These are phyloP conservation scores for Heteromormyrus szaboi DNA, from an alignment of 2,797 vertebrate species.

Conservation along the genomic window DNA sequence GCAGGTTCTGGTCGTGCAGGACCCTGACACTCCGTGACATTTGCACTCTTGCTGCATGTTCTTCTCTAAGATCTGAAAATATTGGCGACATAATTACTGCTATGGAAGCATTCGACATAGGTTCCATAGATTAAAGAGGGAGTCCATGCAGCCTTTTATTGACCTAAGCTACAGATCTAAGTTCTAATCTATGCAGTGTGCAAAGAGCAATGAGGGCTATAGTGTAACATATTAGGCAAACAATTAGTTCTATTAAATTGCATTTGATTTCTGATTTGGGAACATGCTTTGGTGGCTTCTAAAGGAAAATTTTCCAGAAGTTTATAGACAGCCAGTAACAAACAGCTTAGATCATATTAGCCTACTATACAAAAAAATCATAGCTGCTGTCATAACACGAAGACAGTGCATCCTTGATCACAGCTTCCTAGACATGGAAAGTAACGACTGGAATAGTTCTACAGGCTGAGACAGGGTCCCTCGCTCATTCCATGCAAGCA, in stretches of 20 bases:
- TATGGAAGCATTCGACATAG: neutral
- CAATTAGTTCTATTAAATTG: neutral
- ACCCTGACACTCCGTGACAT: conserved; percentile 92
- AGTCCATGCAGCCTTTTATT: neutral
- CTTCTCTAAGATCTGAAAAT: conserved; percentile 79
- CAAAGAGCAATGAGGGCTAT: neutral
- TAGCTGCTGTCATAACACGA: neutral
- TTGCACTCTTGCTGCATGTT: conserved; percentile 97
- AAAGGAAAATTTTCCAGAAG: neutral
- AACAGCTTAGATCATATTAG: neutral
- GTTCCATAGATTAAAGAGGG: neutral
- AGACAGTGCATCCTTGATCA: neutral
- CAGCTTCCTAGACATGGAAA: neutral
- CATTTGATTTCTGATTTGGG: neutral
- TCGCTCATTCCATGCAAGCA: conserved; percentile 14
- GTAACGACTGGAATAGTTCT: conserved; percentile 17
- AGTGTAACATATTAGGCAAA: neutral
- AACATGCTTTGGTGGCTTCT: neutral
- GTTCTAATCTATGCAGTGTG: neutral
- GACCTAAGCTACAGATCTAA: neutral
- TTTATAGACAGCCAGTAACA: neutral
- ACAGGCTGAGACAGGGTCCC: conserved; percentile 25
- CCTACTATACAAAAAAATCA: neutral
- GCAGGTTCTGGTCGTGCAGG: conserved; percentile 95
- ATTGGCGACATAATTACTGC: neutral